phyloP scores from a whole-genome alignment of 2,888 invertebrate species.

The Torymus aiolomorphi region DNA sequence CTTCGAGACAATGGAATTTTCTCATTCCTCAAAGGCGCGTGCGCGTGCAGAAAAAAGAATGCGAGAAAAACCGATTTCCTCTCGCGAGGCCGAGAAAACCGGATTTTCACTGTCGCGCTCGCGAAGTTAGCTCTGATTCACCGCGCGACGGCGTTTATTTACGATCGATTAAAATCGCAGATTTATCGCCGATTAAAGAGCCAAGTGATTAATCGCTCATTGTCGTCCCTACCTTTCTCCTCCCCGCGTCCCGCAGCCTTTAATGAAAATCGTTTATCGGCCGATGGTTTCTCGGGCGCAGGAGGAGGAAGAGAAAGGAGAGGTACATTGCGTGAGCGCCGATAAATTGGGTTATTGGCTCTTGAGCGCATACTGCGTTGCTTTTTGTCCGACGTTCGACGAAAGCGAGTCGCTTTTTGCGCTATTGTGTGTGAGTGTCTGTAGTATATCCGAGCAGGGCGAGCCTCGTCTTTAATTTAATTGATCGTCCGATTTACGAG shows the following conservation, averaged over 20 bases:
- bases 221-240: neutral
- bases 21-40: slow-evolving; percentile 10
- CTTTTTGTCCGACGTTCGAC: no score
- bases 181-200: slow-evolving; percentile 28
- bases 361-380: no score
- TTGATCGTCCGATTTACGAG: no score
- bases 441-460: no score
- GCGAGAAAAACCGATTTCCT: slow-evolving; percentile 51
- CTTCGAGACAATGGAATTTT: neutral
- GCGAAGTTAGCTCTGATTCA: slow-evolving; percentile 12
- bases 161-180: slow-evolving; percentile 25
- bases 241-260: neutral
- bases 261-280: slow-evolving; percentile 5
- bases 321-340: neutral
- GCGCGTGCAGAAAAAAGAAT: neutral
- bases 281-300: neutral
- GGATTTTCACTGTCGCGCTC: slow-evolving; percentile 45
- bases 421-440: no score
- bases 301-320: neutral
- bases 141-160: slow-evolving; percentile 11
- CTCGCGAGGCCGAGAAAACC: slow-evolving; percentile 48
- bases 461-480: no score
- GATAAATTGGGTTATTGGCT: neutral
- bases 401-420: no score
- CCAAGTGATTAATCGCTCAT: slow-evolving; percentile 30